phyloP scores from a whole-genome alignment of 2,797 vertebrate species.

The Gadopsis bispinosus region DNA sequence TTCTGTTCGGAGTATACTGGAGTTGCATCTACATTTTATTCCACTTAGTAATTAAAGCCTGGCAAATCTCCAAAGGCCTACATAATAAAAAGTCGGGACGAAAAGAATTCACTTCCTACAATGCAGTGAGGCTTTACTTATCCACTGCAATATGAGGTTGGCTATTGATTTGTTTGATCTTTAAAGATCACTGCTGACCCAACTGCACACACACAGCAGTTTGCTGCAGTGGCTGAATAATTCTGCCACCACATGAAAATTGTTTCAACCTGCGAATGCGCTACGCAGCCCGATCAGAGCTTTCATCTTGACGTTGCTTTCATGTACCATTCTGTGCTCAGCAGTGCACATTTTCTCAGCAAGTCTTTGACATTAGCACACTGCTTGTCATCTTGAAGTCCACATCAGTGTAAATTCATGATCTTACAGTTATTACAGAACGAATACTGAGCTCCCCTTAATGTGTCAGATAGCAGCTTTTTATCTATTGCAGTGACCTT shows the following conservation, averaged over 20 bases:
- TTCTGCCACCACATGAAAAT: constrained; percentile 62
- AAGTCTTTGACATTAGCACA: constrained; percentile 60
- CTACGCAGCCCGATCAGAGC: constrained; percentile 37
- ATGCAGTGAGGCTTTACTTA: constrained; percentile 28
- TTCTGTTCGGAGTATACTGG: constrained; percentile 35
- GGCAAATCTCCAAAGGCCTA: constrained; percentile 41
- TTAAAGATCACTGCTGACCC: constrained; percentile 60
- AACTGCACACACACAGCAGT: constrained; percentile 46
- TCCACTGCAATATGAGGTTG: constrained; percentile 24
- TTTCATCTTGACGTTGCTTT: constrained; percentile 73
- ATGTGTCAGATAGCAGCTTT: constrained; percentile 35
- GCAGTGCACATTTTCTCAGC: constrained; percentile 57
- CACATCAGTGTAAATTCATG: constrained; percentile 48
- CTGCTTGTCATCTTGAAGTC: constrained; percentile 58
- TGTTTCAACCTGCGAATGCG: constrained; percentile 30
- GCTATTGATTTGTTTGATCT: constrained; percentile 70
- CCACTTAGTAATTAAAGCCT: constrained; percentile 32
- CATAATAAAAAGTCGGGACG: constrained; percentile 23
- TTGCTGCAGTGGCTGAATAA: constrained; percentile 71
- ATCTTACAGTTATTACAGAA: constrained; percentile 48
- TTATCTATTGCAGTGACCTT: constrained; percentile 48
- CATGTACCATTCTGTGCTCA: constrained; percentile 62
- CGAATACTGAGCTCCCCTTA: constrained; percentile 30
- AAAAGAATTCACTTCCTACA: constrained; percentile 25
- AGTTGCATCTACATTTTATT: constrained; percentile 36